Percentiles rank a stretch among this genome's conserved stretches.
Conservation (phyloP, 1,140 invertebrate species). For the Portunus trituberculatus region DNA sequence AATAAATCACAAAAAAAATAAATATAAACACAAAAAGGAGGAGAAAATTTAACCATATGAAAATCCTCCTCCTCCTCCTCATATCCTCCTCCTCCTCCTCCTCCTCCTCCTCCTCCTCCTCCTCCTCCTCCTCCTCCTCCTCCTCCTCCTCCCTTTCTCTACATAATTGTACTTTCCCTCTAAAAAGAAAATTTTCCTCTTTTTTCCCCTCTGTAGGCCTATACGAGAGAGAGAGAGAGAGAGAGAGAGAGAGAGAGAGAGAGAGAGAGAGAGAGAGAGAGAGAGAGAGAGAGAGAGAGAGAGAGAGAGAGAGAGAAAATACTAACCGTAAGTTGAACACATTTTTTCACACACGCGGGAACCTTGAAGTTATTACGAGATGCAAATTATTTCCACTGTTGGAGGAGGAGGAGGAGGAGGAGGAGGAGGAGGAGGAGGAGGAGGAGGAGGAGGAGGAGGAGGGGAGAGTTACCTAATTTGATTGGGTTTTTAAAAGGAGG, state of each 20-base stretch:
- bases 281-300: slow-evolving; percentile 14
- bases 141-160: neutral
- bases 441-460: neutral
- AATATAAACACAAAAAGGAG: neutral
- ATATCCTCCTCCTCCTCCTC: too few relatives aligned
- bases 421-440: neutral
- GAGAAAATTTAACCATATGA: neutral
- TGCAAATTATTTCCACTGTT: slow-evolving; percentile 66
- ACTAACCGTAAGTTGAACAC: slow-evolving; percentile 49
- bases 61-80: too few relatives aligned
- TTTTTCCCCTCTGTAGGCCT: neutral
- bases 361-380: slow-evolving; percentile 69
- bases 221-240: neutral
- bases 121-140: too few relatives aligned
- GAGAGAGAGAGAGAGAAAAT: neutral
- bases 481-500: slow-evolving; percentile 63
- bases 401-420: neutral
- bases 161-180: neutral
- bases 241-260: neutral
- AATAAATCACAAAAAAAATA: neutral
- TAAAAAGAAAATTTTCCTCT: neutral
- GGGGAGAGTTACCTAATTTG: slow-evolving; percentile 69
- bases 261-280: slow-evolving; percentile 36
- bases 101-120: too few relatives aligned
- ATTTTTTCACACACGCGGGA: slow-evolving; percentile 60